A percentile compares a stretch with the other conserved stretches of the same genome.
Conservation (phyloP, 2,113 vertebrate species). For the Elachura formosa region DNA sequence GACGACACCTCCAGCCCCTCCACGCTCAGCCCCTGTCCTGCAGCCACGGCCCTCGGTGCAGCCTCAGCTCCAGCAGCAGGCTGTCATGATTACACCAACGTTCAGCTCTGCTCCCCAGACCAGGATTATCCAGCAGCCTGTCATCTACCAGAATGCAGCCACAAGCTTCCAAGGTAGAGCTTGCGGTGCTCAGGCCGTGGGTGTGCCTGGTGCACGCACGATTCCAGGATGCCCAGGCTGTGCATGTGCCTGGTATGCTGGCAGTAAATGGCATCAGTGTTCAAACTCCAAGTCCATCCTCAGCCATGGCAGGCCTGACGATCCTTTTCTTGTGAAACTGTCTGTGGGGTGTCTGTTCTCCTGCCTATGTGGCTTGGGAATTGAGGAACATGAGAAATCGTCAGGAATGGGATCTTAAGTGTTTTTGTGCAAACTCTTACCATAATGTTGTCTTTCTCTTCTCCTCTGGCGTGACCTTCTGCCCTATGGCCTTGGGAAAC, state of each 20-base stretch:
- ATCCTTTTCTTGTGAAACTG: neutral
- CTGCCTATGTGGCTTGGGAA: neutral
- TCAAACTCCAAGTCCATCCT: neutral
- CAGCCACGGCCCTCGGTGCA: slow-evolving; percentile 84
- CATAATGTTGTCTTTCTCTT: neutral
- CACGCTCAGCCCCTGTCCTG: slow-evolving; percentile 74
- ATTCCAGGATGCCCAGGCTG: neutral
- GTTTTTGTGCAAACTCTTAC: neutral
- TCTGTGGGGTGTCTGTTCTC: neutral
- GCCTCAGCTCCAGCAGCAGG: slow-evolving; percentile 77
- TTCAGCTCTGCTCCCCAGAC: slow-evolving; percentile 83
- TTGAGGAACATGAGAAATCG: neutral
- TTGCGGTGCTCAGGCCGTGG: neutral
- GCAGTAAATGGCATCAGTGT: neutral
- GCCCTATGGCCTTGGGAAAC: neutral
- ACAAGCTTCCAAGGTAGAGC: slow-evolving; percentile 86
- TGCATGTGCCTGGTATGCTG: neutral
- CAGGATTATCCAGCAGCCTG: slow-evolving; percentile 89
- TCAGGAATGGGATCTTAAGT: neutral
- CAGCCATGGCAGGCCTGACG: neutral
- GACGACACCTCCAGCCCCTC: slow-evolving; percentile 15
- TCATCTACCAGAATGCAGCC: slow-evolving; percentile 89
- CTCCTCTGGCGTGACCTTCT: neutral
- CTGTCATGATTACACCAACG: slow-evolving; percentile 86
- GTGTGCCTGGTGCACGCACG: rapidly evolving